Percentiles rank a stretch among this genome's conserved stretches.
Evolutionary conservation across 2,113 vertebrate genomes (phyloP).

Genomic region (Sander vitreus): DNA sequence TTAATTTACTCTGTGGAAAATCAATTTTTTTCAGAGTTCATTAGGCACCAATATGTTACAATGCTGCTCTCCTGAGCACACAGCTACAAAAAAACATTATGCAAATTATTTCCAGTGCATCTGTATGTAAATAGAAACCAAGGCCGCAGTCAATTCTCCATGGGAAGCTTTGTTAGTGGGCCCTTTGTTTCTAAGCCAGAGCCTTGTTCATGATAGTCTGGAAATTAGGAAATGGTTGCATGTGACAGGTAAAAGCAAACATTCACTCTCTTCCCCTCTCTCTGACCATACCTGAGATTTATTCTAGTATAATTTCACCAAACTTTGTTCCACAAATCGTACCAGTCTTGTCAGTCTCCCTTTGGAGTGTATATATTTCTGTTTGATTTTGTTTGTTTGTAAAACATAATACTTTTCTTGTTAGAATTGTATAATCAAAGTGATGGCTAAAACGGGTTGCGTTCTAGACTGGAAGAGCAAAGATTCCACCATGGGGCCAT

Average conservation of each 20-base stretch:
- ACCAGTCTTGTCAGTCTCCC: not conserved
- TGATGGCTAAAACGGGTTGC: slow-evolving; percentile 19
- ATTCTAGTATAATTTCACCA: slow-evolving; percentile 30
- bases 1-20: slow-evolving; percentile 99
- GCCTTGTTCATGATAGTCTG: slow-evolving; percentile 76
- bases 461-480: not conserved
- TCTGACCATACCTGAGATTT: slow-evolving; percentile 29
- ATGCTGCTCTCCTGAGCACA: slow-evolving; percentile 95
- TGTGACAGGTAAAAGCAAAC: slow-evolving; percentile 65
- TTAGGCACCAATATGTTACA: slow-evolving; percentile 99
- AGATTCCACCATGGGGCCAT: slow-evolving; percentile 19
- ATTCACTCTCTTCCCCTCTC: slow-evolving; percentile 1
- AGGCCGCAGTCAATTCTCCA: slow-evolving; percentile 89
- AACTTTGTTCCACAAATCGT: slow-evolving; percentile 20
- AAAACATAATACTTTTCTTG: not conserved
- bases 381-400: slow-evolving; percentile 25
- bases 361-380: slow-evolving; percentile 1
- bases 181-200: slow-evolving; percentile 81
- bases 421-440: slow-evolving; percentile 31
- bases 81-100: slow-evolving; percentile 98
- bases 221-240: slow-evolving; percentile 64
- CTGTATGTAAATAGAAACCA: slow-evolving; percentile 98
- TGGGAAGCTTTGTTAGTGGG: slow-evolving; percentile 89
- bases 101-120: slow-evolving; percentile 93
- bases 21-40: slow-evolving; percentile 99